Evolutionary conservation across 2,888 invertebrate species (phyloP), one percentile per base, ranked within the genome.

Genomic region (Spodoptera exigua): DNA sequence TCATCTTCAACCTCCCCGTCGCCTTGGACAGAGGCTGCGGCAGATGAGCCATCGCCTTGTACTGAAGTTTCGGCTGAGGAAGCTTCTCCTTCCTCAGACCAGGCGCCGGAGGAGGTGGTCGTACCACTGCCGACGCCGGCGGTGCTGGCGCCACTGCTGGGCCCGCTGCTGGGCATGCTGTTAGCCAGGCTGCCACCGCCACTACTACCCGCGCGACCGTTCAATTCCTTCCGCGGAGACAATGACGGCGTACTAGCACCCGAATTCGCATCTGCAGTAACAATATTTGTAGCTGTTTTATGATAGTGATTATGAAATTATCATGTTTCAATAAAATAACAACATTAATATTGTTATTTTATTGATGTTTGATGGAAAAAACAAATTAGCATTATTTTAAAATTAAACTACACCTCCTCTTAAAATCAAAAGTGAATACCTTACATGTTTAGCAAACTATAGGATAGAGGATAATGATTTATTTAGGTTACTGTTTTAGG

Each of bases 1-100:
- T 97, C 97, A 65, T 97, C 97, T 72, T 68, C 61, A 10, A 32
- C 43, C 32, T 72, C 73, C 3, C 67, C 67, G 80, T 96, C 96
- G 67, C 96, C 96, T 66, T 96, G 95, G 79, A 96, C 96, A 47
- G 96, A 96, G 70, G 96, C 96, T 73, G 96, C 95, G 72, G 97
- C 96, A 45, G 96, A 96, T 63, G 96, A 96, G 80, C 97, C 97
- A 80, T 97, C 97, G 59, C 97, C 97, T 61, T 96, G 95, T 79
- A 96, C 96, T 47, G 96, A 96, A 69, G 96, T 96, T 75, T 96
- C 95, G 72, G 96, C 96, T 44, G 96, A 96, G 61, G 96, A 96
- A 79, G 97, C 97, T 80, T 97, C 97, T 53, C 97, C 97, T 16
- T 69, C 68, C 89, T 97, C 97, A 62, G 97, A 97, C 92, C 93